Evolutionary conservation across 1,140 invertebrate genomes (phyloP).

Genomic region (Lasioglossum albipes): DNA sequence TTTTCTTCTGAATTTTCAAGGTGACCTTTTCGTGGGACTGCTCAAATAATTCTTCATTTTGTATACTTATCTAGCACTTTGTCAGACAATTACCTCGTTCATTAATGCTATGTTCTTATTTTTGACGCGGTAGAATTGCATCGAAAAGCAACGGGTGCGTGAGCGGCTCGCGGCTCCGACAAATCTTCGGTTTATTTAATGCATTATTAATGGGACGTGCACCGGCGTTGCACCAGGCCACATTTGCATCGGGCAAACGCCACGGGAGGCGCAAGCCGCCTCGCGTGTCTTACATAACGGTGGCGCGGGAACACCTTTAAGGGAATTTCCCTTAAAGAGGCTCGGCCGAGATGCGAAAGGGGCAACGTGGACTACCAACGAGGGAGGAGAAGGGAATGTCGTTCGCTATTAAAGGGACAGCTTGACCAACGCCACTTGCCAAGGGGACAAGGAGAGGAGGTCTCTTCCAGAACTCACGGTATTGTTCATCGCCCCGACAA

Average conservation of each 20-base stretch:
- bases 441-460: constrained; percentile 21
- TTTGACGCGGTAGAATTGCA: too few species aligned
- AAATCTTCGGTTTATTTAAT: constrained; percentile 26
- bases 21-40: too few species aligned
- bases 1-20: too few species aligned
- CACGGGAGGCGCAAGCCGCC: constrained; percentile 1
- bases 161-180: neutral
- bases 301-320: constrained; percentile 40
- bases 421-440: constrained; percentile 51
- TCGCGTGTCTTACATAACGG: constrained; percentile 50
- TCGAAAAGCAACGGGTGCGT: too few species aligned
- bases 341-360: constrained; percentile 1
- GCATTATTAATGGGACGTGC: constrained; percentile 36
- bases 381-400: neutral
- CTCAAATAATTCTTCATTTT: too few species aligned
- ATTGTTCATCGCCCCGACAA: constrained; percentile 49
- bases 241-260: constrained; percentile 41
- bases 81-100: too few species aligned
- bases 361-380: neutral
- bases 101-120: too few species aligned
- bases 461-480: neutral
- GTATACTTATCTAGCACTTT: too few species aligned
- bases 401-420: constrained; percentile 56
- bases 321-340: constrained; percentile 51
- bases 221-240: neutral